phyloP scores from a whole-genome alignment of 30 jellyfish, hydroid and myxozoan species.

The Turritopsis dohrnii region DNA sequence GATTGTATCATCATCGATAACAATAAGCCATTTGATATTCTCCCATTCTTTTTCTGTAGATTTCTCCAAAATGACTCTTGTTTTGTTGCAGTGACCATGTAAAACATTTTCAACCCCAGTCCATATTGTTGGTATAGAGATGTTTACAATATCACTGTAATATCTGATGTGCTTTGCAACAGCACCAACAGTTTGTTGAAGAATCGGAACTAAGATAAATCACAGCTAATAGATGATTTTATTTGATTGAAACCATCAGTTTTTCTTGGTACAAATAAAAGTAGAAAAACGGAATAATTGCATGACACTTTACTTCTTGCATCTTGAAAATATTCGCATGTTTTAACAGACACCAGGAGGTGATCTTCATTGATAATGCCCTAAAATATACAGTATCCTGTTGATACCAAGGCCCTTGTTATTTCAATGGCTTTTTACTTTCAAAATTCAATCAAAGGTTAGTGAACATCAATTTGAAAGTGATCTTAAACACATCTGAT shows the following conservation, averaged over 20 bases:
- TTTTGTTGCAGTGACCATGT: slow-evolving; percentile 85
- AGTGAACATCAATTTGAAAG: too few relatives aligned
- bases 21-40: slow-evolving; percentile 68
- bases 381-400: neutral
- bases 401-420: neutral
- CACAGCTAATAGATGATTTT: too few relatives aligned
- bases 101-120: slow-evolving; percentile 74
- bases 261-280: neutral
- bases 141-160: slow-evolving; percentile 72
- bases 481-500: too few relatives aligned
- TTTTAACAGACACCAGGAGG: slow-evolving; percentile 58
- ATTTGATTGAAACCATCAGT: too few relatives aligned
- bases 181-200: slow-evolving; percentile 56
- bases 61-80: slow-evolving; percentile 40
- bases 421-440: too few relatives aligned
- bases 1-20: slow-evolving; percentile 95
- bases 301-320: slow-evolving; percentile 22
- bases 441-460: too few relatives aligned
- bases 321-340: slow-evolving; percentile 63
- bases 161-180: slow-evolving; percentile 64
- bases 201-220: slow-evolving; percentile 47
- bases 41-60: slow-evolving; percentile 14
- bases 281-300: neutral
- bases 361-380: slow-evolving; percentile 48
- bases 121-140: slow-evolving; percentile 65